Evolutionary conservation across 53 echinoderm and acorn worm genomes (phyloP), one percentile per base, ranked within the genome.

Genomic region (Actinopyga echinites): DNA sequence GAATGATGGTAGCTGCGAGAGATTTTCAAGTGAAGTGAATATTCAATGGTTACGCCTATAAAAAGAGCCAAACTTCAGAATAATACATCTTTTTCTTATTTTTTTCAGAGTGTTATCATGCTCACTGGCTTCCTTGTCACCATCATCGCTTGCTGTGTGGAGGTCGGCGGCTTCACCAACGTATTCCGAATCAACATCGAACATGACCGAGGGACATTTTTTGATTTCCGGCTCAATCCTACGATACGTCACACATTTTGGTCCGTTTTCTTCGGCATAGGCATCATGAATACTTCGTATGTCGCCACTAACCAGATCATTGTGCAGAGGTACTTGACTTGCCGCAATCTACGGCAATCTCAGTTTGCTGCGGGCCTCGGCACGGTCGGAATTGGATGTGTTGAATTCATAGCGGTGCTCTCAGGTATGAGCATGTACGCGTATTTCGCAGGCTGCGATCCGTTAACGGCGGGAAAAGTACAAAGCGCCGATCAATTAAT

Each of bases 171-270:
- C 21, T 6, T 80, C 38, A 22, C 34, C 60, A 26, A 80, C 19
- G 59, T 80, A 5, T 80, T 80, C 36, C 23, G 34, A 28, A 58
- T 80, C 30, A 58, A 80, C 22, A 42, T 33, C 30, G 10, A 30
- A 36, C 35, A 58, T 25, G 61, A 25, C 7, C 59, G 80, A 9
- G 80, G 44, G 11, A 60, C 35, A 10, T 80, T 60, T 61, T 80
- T 80, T 22, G 80, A 80, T n/a, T 36, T 80, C 23, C 80, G 80
- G 6, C 60, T 57, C 0, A 60, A 80, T 13, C 80, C 80, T 23
- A 62, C 80, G 5, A 62, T 80, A 36, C 80, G 80, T 38, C 80
- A 80, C 80, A n/a, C 60, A 9, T 80, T 80, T 28, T 80, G 80
- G 80, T 60, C 60, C 1, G 80, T 80, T 36, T 80, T 60, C 62